These are phyloP conservation scores for Allacma fusca DNA, from an alignment of 2,888 invertebrate species.

Conservation along the genomic window DNA sequence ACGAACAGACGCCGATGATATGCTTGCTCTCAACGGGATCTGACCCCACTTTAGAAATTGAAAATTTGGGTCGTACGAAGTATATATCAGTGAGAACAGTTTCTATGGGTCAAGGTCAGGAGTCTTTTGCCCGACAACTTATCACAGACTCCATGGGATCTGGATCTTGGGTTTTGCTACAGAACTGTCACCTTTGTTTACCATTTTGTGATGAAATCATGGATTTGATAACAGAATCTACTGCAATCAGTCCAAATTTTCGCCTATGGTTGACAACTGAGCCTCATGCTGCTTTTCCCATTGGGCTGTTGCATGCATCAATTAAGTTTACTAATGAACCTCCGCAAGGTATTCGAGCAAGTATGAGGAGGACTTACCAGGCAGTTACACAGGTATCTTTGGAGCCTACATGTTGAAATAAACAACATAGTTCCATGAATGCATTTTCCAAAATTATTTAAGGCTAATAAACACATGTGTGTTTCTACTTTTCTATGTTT, in stretches of 20 bases:
- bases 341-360: constrained; percentile 92
- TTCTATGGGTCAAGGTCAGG: constrained; percentile 98
- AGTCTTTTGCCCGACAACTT: constrained; percentile 82
- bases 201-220: constrained; percentile 93
- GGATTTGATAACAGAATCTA: constrained; percentile 86
- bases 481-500: too few species aligned
- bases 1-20: too few species aligned
- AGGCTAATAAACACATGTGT: too few species aligned
- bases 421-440: too few species aligned
- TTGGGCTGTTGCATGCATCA: constrained; percentile 74
- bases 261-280: constrained; percentile 95
- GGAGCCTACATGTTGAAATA: too few species aligned
- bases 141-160: constrained; percentile 78
- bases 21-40: constrained; percentile 94
- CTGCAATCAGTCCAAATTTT: constrained; percentile 82
- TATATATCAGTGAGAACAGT: constrained; percentile 72
- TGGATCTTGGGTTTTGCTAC: constrained; percentile 93
- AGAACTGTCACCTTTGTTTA: constrained; percentile 94
- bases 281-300: constrained; percentile 91
- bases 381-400: constrained; percentile 74
- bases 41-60: constrained; percentile 95
- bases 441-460: too few species aligned
- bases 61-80: constrained; percentile 83
- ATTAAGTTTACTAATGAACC: constrained; percentile 98
- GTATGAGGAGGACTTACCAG: constrained; percentile 93